Percentiles rank a stretch among this genome's conserved stretches.
Conservation (phyloP, 1,140 invertebrate species). For the Octopus bimaculoides region DNA sequence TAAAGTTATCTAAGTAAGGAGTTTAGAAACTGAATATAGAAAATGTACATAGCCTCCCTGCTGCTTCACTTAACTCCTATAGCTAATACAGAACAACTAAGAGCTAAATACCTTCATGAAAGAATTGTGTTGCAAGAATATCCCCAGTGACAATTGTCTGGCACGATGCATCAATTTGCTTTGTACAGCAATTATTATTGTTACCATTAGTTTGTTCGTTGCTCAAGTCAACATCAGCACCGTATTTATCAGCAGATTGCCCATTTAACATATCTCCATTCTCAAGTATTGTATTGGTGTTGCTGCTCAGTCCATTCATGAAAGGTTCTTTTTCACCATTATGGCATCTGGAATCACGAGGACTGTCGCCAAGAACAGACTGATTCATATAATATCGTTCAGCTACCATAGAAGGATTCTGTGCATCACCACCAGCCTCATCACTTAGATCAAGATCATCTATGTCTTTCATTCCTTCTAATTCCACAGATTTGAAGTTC, state of each 20-base stretch:
- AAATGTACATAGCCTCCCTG: too few species aligned
- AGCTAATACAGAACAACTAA: background rate
- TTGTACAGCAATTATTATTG: constrained; percentile 23
- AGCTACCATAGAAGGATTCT: constrained; percentile 52
- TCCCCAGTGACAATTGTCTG: constrained; percentile 58
- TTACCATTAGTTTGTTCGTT: constrained; percentile 13
- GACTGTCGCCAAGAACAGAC: constrained; percentile 49
- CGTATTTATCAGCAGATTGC: constrained; percentile 12
- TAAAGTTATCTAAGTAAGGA: too few species aligned
- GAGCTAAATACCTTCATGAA: constrained; percentile 49
- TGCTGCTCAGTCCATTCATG: constrained; percentile 14
- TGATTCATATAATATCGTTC: constrained; percentile 55
- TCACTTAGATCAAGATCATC: constrained; percentile 49
- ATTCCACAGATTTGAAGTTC: constrained; percentile 51
- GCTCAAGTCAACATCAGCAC: constrained; percentile 14
- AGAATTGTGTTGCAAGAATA: constrained; percentile 57
- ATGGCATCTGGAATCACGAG: constrained; percentile 22
- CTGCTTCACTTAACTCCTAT: too few species aligned
- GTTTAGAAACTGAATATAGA: too few species aligned
- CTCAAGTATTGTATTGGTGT: constrained; percentile 5
- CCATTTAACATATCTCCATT: constrained; percentile 18
- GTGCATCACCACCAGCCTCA: constrained; percentile 33
- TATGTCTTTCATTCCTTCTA: constrained; percentile 45
- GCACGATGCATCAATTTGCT: constrained; percentile 38
- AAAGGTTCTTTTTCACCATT: constrained; percentile 9